A percentile compares a stretch with the other conserved stretches of the same genome.
phyloP scores from a whole-genome alignment of 30 jellyfish, hydroid and myxozoan genomes.

The Rhopilema esculentum region DNA sequence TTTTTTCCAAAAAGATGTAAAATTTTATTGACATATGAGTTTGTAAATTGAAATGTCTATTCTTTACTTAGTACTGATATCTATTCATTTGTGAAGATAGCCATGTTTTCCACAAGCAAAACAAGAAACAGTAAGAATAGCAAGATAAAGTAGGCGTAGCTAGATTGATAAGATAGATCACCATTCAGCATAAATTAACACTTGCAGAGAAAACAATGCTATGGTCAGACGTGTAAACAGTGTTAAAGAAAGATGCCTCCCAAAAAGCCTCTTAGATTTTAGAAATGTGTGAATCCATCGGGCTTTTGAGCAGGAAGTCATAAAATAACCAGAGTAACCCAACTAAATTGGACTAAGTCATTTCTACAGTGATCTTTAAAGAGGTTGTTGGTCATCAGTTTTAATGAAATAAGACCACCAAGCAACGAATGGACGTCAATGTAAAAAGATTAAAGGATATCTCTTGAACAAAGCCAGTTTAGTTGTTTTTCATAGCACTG shows the following conservation, averaged over 20 bases:
- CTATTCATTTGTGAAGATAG: no score
- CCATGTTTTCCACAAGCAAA: no score
- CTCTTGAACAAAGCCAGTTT: not conserved
- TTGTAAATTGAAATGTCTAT: no score
- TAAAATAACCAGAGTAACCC: not conserved
- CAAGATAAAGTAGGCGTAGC: not conserved
- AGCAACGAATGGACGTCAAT: not conserved
- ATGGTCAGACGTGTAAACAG: not conserved
- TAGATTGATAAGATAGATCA: not conserved
- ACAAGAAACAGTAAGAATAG: not conserved
- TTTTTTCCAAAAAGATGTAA: no score
- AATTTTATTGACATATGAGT: no score
- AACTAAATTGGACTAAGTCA: not conserved
- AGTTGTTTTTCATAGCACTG: not conserved
- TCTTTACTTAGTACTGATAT: no score
- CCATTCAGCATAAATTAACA: no score
- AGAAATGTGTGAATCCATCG: not conserved
- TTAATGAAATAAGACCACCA: not conserved
- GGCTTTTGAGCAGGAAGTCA: not conserved
- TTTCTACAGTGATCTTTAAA: not conserved
- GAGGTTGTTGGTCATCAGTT: not conserved
- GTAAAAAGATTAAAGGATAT: not conserved
- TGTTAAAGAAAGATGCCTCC: not conserved
- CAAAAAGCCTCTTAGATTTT: not conserved
- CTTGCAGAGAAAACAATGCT: not conserved